Conservation (phyloP, 1,140 invertebrate species). For the Hycleus cichorii region DNA sequence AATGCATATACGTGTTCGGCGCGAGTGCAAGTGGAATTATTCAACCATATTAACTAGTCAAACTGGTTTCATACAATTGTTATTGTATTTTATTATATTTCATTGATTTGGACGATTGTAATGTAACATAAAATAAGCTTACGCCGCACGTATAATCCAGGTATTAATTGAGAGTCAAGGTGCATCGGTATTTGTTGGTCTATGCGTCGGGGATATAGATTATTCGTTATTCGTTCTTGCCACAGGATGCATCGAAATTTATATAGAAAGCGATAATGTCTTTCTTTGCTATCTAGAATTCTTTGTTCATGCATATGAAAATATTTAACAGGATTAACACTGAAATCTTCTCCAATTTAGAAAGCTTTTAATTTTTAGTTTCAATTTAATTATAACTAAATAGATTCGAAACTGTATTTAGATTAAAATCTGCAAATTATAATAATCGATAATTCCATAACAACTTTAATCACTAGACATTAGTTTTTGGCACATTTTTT, state of each 20-base stretch:
- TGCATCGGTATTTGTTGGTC: slow-evolving; percentile 32
- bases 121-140: slow-evolving; percentile 31
- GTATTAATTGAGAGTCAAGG: slow-evolving; percentile 33
- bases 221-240: slow-evolving; percentile 24
- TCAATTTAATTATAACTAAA: too few relatives aligned
- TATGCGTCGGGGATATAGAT: slow-evolving; percentile 32
- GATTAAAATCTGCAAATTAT: too few relatives aligned
- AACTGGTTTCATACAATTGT: background rate
- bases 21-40: slow-evolving; percentile 20
- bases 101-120: slow-evolving; percentile 14
- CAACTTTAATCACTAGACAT: too few relatives aligned
- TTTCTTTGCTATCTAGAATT: too few relatives aligned
- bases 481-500: too few relatives aligned
- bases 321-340: too few relatives aligned
- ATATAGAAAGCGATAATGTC: slow-evolving; percentile 1
- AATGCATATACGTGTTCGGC: slow-evolving; percentile 25
- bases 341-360: too few relatives aligned
- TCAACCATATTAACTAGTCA: background rate
- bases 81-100: slow-evolving; percentile 4
- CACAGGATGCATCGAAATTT: slow-evolving; percentile 29
- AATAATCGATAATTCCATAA: too few relatives aligned
- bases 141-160: slow-evolving; percentile 28
- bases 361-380: too few relatives aligned
- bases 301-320: too few relatives aligned
- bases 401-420: too few relatives aligned